These are phyloP conservation scores for Oplegnathus fasciatus DNA, from an alignment of 2,113 vertebrate genomes.

Conservation along the genomic window DNA sequence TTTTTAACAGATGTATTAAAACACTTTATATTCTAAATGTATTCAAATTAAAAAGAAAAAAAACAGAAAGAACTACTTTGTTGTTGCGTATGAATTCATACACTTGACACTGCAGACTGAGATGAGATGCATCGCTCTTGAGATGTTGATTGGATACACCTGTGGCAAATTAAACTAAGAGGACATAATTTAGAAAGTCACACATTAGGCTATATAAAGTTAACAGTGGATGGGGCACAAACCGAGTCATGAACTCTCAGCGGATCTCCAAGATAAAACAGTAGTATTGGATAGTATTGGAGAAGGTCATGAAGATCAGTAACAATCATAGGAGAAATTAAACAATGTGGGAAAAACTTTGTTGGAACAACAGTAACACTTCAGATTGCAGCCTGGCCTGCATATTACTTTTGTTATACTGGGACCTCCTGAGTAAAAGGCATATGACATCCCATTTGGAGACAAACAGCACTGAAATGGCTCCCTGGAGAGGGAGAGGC, in stretches of 20 bases:
- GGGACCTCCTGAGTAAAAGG: background rate
- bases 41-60: background rate
- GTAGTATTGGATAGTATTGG: background rate
- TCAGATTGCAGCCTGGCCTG: background rate
- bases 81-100: background rate
- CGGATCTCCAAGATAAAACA: background rate
- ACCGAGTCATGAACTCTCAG: background rate
- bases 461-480: background rate
- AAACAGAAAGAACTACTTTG: background rate
- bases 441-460: too few species aligned
- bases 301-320: background rate
- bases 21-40: background rate
- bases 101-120: background rate
- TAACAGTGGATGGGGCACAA: slow-evolving; percentile 1
- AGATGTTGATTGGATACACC: background rate
- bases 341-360: background rate
- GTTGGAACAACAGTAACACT: background rate
- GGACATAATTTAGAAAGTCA: background rate
- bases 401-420: background rate
- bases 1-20: background rate
- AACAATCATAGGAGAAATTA: background rate
- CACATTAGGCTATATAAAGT: background rate
- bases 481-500: background rate
- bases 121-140: background rate
- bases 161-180: background rate